Conservation (phyloP, 2,888 invertebrate genomes). For the Sinotaia quadrata region DNA sequence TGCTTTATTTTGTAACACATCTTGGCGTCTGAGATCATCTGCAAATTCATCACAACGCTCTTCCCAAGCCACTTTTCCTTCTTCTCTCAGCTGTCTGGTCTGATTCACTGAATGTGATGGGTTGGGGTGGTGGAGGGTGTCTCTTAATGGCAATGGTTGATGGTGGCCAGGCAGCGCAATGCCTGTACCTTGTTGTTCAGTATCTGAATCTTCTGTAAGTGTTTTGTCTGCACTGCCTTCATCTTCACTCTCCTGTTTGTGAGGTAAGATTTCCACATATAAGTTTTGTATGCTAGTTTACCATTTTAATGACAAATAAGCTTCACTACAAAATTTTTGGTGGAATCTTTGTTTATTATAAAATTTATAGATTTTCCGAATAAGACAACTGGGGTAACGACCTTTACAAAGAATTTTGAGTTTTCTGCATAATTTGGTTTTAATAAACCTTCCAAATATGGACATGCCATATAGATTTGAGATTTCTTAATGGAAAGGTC, state of each 20-base stretch:
- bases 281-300: not conserved
- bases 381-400: too few species aligned
- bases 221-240: slow-evolving; percentile 34
- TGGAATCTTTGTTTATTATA: too few species aligned
- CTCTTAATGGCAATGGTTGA: slow-evolving; percentile 32
- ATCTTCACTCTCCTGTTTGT: slow-evolving; percentile 23
- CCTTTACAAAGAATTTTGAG: too few species aligned
- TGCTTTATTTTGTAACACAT: slow-evolving; percentile 63
- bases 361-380: too few species aligned
- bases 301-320: too few species aligned
- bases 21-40: slow-evolving; percentile 59
- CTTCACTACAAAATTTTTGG: too few species aligned
- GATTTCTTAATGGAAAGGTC: too few species aligned
- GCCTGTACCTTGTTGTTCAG: slow-evolving; percentile 57
- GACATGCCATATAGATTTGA: too few species aligned
- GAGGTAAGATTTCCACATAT: not conserved
- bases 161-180: slow-evolving; percentile 65
- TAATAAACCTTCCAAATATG: too few species aligned
- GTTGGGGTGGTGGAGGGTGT: not conserved
- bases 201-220: slow-evolving; percentile 44
- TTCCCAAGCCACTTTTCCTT: slow-evolving; percentile 23
- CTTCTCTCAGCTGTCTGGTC: slow-evolving; percentile 9
- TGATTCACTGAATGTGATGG: not conserved
- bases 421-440: too few species aligned
- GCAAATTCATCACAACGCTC: slow-evolving; percentile 52